These are phyloP conservation scores for Pseudococcus jackbeardsleyi DNA, from an alignment of 2,888 invertebrate species.

Conservation along the genomic window DNA sequence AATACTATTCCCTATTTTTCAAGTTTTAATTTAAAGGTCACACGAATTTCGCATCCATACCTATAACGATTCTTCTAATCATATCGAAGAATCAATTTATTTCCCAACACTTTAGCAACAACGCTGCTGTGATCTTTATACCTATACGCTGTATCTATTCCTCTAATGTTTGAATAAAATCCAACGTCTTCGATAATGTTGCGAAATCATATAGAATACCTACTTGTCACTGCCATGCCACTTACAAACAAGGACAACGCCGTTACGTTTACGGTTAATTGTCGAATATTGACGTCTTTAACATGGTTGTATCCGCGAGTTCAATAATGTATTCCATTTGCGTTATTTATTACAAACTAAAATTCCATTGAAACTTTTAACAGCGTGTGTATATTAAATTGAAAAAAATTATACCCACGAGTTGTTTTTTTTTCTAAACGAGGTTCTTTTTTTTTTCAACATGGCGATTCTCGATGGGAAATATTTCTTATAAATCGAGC, in stretches of 20 bases:
- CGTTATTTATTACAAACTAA: slow-evolving; percentile 55
- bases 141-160: neutral
- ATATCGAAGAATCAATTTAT: slow-evolving; percentile 46
- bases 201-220: slow-evolving; percentile 54
- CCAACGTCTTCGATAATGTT: slow-evolving; percentile 51
- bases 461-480: slow-evolving; percentile 27
- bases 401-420: slow-evolving; percentile 13
- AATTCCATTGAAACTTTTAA: slow-evolving; percentile 53
- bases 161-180: slow-evolving; percentile 29
- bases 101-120: slow-evolving; percentile 33
- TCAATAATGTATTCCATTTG: slow-evolving; percentile 53
- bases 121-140: slow-evolving; percentile 3
- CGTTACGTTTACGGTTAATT: slow-evolving; percentile 53
- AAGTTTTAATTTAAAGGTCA: slow-evolving; percentile 49
- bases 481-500: slow-evolving; percentile 21
- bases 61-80: slow-evolving; percentile 44
- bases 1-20: slow-evolving; percentile 37
- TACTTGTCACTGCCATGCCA: slow-evolving; percentile 51
- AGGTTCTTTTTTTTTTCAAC: slow-evolving; percentile 30
- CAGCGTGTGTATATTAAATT: slow-evolving; percentile 12
- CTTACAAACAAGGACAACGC: slow-evolving; percentile 54
- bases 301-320: slow-evolving; percentile 47
- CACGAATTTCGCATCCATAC: slow-evolving; percentile 38
- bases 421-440: neutral
- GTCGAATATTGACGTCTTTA: slow-evolving; percentile 54